Evolutionary conservation across 2,888 invertebrate genomes (phyloP).

Genomic region (Limnephilus rhombicus): DNA sequence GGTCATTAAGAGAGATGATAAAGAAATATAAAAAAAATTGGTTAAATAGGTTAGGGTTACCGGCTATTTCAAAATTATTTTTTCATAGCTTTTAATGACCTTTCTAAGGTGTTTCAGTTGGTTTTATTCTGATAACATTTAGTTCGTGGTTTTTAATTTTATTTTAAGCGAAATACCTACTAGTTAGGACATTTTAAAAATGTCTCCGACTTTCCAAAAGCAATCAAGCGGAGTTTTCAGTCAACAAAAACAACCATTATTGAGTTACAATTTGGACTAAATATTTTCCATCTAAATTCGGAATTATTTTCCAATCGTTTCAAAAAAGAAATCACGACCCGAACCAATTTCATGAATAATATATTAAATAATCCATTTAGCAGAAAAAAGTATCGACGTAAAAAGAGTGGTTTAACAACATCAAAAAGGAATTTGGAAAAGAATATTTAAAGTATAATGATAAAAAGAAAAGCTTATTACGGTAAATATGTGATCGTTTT

Average conservation of each 20-base stretch:
- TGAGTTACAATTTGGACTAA: neutral
- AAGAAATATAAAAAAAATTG: too few relatives aligned
- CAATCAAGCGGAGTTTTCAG: neutral
- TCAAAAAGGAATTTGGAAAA: neutral
- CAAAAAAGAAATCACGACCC: neutral
- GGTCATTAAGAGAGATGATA: too few relatives aligned
- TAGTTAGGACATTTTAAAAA: neutral
- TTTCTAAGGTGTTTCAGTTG: too few relatives aligned
- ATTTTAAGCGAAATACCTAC: neutral
- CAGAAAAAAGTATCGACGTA: neutral
- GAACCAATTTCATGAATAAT: slow-evolving; percentile 1
- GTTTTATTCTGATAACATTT: too few relatives aligned
- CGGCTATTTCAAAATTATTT: too few relatives aligned
- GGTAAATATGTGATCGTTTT: neutral
- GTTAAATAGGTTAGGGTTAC: too few relatives aligned
- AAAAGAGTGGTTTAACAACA: neutral
- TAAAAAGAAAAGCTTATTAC: neutral
- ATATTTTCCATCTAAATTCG: neutral
- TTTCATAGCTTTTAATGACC: too few relatives aligned
- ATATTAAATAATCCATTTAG: neutral
- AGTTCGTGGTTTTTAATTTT: too few relatives aligned
- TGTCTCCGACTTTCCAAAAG: neutral
- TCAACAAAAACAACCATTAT: neutral
- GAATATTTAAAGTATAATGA: neutral
- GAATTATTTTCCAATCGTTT: neutral